Percentiles rank a stretch among this genome's conserved stretches.
Conservation (phyloP, 1,140 invertebrate genomes). For the Aricia agestis region DNA sequence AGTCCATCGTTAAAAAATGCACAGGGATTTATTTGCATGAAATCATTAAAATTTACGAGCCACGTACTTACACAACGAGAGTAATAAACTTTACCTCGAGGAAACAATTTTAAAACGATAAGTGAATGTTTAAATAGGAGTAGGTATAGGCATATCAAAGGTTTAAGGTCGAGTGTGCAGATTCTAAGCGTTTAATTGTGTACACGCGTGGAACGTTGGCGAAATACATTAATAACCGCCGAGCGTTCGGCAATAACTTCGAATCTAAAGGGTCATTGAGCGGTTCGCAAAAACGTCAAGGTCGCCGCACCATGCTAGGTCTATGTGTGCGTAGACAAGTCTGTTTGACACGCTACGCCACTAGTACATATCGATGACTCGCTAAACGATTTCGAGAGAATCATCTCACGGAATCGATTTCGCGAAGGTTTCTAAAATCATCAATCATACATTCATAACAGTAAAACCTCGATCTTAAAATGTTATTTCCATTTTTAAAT, state of each 20-base stretch:
- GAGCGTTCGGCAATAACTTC: constrained; percentile 38
- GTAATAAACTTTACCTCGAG: neutral
- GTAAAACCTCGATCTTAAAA: neutral
- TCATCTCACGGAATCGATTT: neutral
- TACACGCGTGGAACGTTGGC: neutral
- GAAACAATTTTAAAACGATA: neutral
- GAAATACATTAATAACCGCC: constrained; percentile 28
- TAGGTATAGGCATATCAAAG: constrained; percentile 3
- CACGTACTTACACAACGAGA: neutral
- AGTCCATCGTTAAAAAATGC: constrained; percentile 36
- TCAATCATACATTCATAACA: neutral
- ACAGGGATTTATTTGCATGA: constrained; percentile 31
- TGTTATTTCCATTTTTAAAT: neutral
- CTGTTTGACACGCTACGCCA: constrained; percentile 33
- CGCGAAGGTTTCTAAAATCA: neutral
- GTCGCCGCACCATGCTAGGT: constrained; percentile 34
- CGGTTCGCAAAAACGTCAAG: constrained; percentile 40
- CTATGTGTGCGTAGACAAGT: constrained; percentile 35
- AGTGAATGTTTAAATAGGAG: neutral
- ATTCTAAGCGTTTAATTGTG: neutral
- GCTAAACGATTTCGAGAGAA: neutral
- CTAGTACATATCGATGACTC: constrained; percentile 9
- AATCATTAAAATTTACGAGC: neutral
- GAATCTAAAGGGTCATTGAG: constrained; percentile 43
- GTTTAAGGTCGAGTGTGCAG: constrained; percentile 2